Percentiles rank a stretch among this genome's conserved stretches.
Evolutionary conservation across 2,797 vertebrate genomes (phyloP).

Genomic region (Dromococcyx pavoninus): DNA sequence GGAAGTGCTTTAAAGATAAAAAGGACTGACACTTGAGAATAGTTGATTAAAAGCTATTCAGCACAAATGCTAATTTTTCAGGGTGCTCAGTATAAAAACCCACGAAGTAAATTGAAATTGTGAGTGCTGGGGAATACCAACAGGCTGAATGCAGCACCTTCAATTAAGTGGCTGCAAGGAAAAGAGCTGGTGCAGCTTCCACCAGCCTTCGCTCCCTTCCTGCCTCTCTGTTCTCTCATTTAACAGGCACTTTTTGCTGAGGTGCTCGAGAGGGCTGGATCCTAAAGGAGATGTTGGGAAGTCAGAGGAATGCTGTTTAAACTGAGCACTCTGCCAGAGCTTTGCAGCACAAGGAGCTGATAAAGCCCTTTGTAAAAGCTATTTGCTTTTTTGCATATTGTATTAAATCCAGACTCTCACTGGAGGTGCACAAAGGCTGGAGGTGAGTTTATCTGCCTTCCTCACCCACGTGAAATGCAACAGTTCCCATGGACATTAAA

Average conservation of each 20-base stretch:
- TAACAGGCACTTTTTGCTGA: background rate
- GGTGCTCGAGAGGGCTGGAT: background rate
- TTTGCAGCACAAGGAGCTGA: background rate
- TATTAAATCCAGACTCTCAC: background rate
- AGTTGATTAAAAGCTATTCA: constrained; percentile 72
- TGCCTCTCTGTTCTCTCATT: constrained; percentile 10
- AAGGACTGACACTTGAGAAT: constrained; percentile 43
- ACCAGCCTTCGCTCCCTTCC: constrained; percentile 2
- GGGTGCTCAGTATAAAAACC: constrained; percentile 57
- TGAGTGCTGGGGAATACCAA: constrained; percentile 52
- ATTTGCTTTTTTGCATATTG: background rate
- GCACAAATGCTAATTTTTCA: constrained; percentile 71
- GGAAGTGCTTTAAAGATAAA: constrained; percentile 54
- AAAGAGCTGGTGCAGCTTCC: background rate
- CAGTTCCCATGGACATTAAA: background rate
- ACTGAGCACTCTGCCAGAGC: background rate
- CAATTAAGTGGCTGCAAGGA: constrained; percentile 56
- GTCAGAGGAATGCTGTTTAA: background rate
- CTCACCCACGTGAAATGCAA: background rate
- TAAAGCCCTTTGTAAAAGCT: background rate
- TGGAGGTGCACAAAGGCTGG: background rate
- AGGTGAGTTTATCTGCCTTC: background rate
- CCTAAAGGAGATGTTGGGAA: background rate
- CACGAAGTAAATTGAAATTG: constrained; percentile 67
- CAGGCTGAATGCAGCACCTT: constrained; percentile 54